Base-by-base conservation (phyloP, 2,113 vertebrate genomes). In the Oryzias javanicus region DNA sequence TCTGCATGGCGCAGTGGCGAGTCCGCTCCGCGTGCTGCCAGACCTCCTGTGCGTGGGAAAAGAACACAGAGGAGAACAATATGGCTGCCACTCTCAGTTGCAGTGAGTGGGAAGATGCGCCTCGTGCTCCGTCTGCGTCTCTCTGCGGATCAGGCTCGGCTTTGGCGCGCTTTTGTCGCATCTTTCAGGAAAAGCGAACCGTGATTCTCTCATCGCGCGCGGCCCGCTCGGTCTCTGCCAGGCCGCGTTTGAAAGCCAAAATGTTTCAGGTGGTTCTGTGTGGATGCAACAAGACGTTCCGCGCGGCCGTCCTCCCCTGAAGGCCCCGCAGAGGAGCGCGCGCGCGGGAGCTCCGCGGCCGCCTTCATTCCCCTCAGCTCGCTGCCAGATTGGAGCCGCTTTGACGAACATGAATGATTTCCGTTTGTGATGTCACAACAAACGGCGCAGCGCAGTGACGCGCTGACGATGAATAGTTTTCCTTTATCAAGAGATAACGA, bases 41-140 rank as follows among this genome's bases (percentile, higher is more conserved):
- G 25, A 25, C 20, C 1, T 20, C 41, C 57, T 10, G 50, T 67
- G 48, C 57, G 40, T 59, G 60, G 60, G 64, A 57, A 50, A 57
- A 58, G 45, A 63, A 63, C 35, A 68, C 42, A 22, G 51, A 55
- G 19, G 53, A 24, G 55, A 62, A 80, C 82, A 82, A 81, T 56
- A 82, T 82, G 79, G 82, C 82, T 76, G 77, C 72, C 82, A 60
- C 25, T 48, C 35, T 13, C n/a, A 45, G 59, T 12, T 35, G 35
- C 5, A 18, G 45, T 53, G 76, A 73, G 82, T 83, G 79, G 80
- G 82, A 74, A 74, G 81, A 81, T 49, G 41, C 49, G 29, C 67
- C 68, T 70, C 74, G 56, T 68, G 35, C 24, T 15, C n/a, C 13
- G 17, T 29, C 52, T 18, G 67, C 42, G 15, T 61, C 58, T 25